These are phyloP conservation scores for Sciurus carolinensis DNA, from an alignment of 2,797 vertebrate species.

Conservation along the genomic window DNA sequence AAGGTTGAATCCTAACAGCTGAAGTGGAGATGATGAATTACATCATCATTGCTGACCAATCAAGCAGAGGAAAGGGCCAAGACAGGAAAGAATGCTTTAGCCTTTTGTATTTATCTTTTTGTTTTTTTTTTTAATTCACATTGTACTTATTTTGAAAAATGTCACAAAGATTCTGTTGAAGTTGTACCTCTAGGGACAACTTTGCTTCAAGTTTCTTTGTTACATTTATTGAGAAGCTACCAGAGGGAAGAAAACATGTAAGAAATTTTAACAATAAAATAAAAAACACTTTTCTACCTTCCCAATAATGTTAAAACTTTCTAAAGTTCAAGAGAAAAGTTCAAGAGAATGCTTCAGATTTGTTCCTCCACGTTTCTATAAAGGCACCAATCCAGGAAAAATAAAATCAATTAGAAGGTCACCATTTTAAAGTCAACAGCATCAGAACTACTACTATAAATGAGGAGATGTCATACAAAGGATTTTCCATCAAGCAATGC, in stretches of 20 bases:
- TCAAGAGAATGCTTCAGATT: not conserved
- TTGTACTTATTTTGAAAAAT: constrained; percentile 69
- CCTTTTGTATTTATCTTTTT: not conserved
- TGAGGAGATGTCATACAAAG: not conserved
- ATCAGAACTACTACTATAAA: not conserved
- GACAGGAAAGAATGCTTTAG: constrained; percentile 63
- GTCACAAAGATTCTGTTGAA: constrained; percentile 10
- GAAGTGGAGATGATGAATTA: constrained; percentile 87
- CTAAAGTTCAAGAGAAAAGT: not conserved
- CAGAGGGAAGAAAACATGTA: not conserved
- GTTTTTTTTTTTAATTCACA: not conserved
- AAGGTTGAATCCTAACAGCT: constrained; percentile 83
- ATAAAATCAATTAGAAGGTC: not conserved
- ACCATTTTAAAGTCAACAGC: not conserved
- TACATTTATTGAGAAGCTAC: constrained; percentile 1
- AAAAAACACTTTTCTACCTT: not conserved
- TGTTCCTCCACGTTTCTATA: not conserved
- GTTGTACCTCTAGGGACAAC: not conserved
- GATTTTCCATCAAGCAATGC: not conserved
- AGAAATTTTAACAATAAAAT: not conserved
- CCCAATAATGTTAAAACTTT: not conserved
- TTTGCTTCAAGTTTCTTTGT: constrained; percentile 1
- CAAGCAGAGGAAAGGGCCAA: constrained; percentile 79
- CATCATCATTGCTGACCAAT: constrained; percentile 85
- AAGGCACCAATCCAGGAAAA: not conserved